Evolutionary conservation across 2,888 invertebrate species (phyloP).

Genomic region (Nephrotoma appendiculata): DNA sequence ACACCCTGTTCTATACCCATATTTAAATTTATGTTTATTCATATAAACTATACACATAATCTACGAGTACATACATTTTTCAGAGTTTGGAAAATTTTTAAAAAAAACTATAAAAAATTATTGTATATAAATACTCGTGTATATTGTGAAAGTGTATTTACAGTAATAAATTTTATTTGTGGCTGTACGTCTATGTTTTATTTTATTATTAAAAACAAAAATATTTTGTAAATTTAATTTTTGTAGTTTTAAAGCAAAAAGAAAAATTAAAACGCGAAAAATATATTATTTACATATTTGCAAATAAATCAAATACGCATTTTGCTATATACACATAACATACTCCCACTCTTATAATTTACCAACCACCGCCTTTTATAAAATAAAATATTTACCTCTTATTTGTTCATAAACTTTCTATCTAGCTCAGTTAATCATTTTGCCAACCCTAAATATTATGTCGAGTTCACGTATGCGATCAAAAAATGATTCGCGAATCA

Average conservation of each 20-base stretch:
- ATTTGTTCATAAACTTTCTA: background rate
- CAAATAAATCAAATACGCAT: constrained; percentile 3
- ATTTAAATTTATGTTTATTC: background rate
- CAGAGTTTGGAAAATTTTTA: background rate
- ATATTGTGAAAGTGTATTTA: background rate
- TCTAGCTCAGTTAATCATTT: background rate
- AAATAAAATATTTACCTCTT: background rate
- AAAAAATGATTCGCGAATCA: too few relatives aligned
- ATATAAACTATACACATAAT: background rate
- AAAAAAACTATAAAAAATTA: background rate
- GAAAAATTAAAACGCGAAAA: background rate
- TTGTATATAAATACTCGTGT: background rate
- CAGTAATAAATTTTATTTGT: constrained; percentile 3
- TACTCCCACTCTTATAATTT: background rate
- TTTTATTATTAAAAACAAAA: background rate
- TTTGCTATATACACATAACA: background rate
- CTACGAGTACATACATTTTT: background rate
- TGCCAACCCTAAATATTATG: background rate
- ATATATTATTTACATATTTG: background rate
- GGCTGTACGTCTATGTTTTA: background rate
- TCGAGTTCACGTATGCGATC: too few relatives aligned
- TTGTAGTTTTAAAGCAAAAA: background rate
- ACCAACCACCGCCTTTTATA: background rate
- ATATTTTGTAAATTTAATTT: background rate
- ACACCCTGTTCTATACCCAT: background rate